Percentiles rank a stretch among this genome's conserved stretches.
phyloP scores from a whole-genome alignment of 1,140 invertebrate genomes.

The Paraescarpia echinospica region DNA sequence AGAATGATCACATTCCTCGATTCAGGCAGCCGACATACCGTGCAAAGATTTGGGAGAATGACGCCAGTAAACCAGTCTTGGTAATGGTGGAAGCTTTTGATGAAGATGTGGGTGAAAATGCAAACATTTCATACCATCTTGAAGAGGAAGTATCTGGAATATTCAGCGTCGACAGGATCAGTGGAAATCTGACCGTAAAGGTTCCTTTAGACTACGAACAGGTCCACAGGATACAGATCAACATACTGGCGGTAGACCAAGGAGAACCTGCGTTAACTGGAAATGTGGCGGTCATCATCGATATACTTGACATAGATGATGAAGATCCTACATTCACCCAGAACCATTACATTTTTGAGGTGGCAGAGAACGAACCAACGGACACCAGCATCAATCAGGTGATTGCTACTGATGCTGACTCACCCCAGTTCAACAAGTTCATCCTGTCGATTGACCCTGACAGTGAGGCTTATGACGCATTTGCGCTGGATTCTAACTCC shows the following conservation, averaged over 20 bases:
- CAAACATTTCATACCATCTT: background rate
- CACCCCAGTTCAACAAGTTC: constrained; percentile 4
- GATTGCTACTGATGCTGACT: constrained; percentile 22
- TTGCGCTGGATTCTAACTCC: constrained; percentile 82
- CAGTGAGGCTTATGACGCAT: constrained; percentile 61
- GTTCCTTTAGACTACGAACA: constrained; percentile 15
- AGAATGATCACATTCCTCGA: constrained; percentile 28
- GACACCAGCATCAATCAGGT: constrained; percentile 21
- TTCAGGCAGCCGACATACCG: constrained; percentile 21
- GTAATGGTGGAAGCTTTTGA: constrained; percentile 8
- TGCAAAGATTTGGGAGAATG: constrained; percentile 23
- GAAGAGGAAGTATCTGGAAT: background rate
- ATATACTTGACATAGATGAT: constrained; percentile 29
- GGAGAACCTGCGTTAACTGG: constrained; percentile 10
- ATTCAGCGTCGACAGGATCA: constrained; percentile 11
- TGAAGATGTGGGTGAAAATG: constrained; percentile 16
- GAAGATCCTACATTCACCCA: constrained; percentile 23
- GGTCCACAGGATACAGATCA: background rate
- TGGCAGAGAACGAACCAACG: constrained; percentile 22
- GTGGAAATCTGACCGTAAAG: constrained; percentile 1
- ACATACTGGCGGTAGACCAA: constrained; percentile 8
- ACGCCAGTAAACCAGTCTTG: background rate
- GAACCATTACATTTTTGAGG: constrained; percentile 21
- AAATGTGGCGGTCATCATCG: constrained; percentile 22
- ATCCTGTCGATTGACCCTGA: background rate